Base-by-base conservation (phyloP, 2,113 vertebrate species). In the Chitala chitala region DNA sequence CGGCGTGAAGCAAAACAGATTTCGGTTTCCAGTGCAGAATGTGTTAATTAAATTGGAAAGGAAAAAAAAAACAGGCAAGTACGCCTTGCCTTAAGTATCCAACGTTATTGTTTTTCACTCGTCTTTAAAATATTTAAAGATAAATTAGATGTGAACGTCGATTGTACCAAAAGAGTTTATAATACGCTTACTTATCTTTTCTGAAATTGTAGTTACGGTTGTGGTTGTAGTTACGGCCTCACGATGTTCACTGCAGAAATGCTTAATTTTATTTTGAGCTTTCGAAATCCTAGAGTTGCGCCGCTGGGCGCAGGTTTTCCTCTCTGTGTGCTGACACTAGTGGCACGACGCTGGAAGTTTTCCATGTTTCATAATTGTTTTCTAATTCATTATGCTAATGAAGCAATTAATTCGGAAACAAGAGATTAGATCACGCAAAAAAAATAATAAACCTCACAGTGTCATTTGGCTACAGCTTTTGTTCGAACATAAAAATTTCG, bases 351-450 rank as follows among this genome's bases (percentile, higher is more conserved):
- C 83, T 90, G 90, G 89, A 90, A 87, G 82, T 90, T 89, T 85
- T 88, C 90, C 90, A 92, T 90, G 88, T 88, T 89, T 92, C 88
- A 90, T 90, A 90, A 92, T 92, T 85, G 84, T 89, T 90, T 75
- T 83, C 87, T 91, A 89, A 91, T 92, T 91, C 87, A 84, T 87
- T 92, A 91, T 91, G 90, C 88, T 91, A 91, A 91, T 91, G 89
- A 88, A 87, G 87, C 90, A 89, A 91, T 91, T 91, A 90, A 90
- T 90, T 90, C 85, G 81, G 84, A 84, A 90, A 89, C 85, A 89
- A 85, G 87, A 89, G 89, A 90, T 90, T 89, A 91, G 87, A 90
- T 84, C 64, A 85, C 73, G 79, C 85, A 88, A 86, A 86, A 86
- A n/a, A n/a, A n/a, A n/a, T n/a, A n/a, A 86, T 85, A 87, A 89